Evolutionary conservation across 1,140 invertebrate species (phyloP), one percentile per base, ranked within the genome.

Genomic region (Drosophila kepulauana): DNA sequence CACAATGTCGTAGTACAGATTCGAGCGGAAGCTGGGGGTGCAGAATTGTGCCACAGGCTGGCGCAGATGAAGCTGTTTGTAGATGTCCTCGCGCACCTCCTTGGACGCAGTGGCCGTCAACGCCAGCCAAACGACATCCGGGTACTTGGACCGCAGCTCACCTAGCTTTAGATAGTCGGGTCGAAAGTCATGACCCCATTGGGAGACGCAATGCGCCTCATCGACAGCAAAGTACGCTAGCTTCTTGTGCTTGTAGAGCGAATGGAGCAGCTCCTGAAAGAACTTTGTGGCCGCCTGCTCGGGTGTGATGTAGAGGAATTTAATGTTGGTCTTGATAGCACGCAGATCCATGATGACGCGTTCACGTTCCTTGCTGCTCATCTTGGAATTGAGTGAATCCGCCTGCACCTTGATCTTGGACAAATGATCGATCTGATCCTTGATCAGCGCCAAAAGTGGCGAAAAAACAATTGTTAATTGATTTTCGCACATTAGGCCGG

Each of bases 101-200:
- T 94, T 94, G 59, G 97, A 97, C 7, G 98, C 98, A 0, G 99
- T 99, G 3, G 99, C 99, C 16, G 99, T 99, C n/a, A 99, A 92
- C 0, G 98, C 98, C 20, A 99, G 94, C 94, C 95, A 98, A 16
- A 96, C 95, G 41, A 98, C 94, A 51, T 94, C 93, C 48, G 94
- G 94, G 92, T 96, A 96, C 78, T 94, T 94, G 58, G 94, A 93
- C 73, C 97, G 93, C 7, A 99, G 92, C 13, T 94, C 82, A 6
- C 97, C 97, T 2, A 99, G 93, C 93, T 97, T 98, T 3, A 99
- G 94, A 93, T 99, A 99, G 93, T 99, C 97, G 1, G 97, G 97
- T 28, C 98, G 94, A 93, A 99, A 99, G 93, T 99, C 98, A 93
- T 99, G 98, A 1, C 98, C 98, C 98, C 98, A 99, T 84, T 99